Evolutionary conservation across 2,113 vertebrate species (phyloP), one percentile per base, ranked within the genome.

Genomic region (Cyrtonyx montezumae): DNA sequence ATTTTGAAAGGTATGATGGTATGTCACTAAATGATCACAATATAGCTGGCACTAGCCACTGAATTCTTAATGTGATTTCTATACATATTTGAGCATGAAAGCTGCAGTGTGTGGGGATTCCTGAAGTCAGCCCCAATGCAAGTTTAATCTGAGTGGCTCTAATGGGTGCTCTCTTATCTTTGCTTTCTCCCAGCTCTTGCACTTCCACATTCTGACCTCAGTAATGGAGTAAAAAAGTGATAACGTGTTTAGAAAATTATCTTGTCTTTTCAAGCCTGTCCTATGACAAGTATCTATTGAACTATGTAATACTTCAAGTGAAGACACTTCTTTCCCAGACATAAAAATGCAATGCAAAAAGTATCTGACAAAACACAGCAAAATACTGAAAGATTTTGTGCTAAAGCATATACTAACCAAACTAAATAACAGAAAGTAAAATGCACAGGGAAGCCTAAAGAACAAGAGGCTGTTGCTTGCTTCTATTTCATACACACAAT

Each of bases 21-120:
- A 94, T 95, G 83, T 79, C 42, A 84, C 74, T 90, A 94, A 95
- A 95, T 58, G 96, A 97, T 96, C 68, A 89, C 82, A 75, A 66
- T 91, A 79, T 17, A 92, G 93, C 93, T 94, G 81, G 95, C 95
- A 96, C n/a, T 26, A 78, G 73, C 82, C 76, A 95, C 63, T 87
- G 87, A 95, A 84, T 97, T 96, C 94, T 97, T 96, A 94, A 97
- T 93, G 4, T 63, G 34, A 63, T 36, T 28, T 79, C 65, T 65
- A 15, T 19, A 48, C 8, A 48, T 13, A 53, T n/a, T 78, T 25
- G 20, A 81, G 20, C 37, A 74, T 66, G 73, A 68, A 73, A 85
- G 56, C 20, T 51, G 12, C 10, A 62, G 23, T 26, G 21, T 36
- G 56, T 18, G 8, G 13, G 30, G 28, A 63, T 62, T 74, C 55